phyloP scores from a whole-genome alignment of 2,113 vertebrate genomes.

The Synodontis membranacea region DNA sequence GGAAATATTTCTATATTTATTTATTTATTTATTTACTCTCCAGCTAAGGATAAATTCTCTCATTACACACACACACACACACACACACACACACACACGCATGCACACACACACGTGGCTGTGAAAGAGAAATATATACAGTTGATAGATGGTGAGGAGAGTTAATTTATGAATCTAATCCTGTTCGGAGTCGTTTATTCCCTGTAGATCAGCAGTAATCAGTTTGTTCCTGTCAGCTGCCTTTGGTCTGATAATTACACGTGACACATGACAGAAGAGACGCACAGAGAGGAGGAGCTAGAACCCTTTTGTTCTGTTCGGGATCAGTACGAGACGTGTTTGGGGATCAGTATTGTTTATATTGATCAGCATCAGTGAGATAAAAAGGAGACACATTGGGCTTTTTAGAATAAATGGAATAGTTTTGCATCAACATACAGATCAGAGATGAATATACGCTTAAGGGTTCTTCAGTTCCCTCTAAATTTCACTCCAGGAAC shows the following conservation, averaged over 20 bases:
- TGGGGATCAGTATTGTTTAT: conserved; percentile 4
- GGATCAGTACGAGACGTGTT: not conserved
- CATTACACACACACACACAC: conserved; percentile 32
- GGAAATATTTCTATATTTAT: conserved; percentile 53
- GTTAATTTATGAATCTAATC: conserved; percentile 78
- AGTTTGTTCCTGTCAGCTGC: conserved; percentile 77
- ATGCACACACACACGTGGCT: not conserved
- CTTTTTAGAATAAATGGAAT: not conserved
- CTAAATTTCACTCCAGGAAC: not conserved
- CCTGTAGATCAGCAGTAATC: conserved; percentile 76
- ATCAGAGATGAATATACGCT: not conserved
- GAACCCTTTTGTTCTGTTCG: conserved; percentile 20
- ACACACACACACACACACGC: not conserved
- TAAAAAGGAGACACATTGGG: not conserved
- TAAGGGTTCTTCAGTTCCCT: not conserved
- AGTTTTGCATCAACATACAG: not conserved
- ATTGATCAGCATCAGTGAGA: conserved; percentile 22
- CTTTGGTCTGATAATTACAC: conserved; percentile 73
- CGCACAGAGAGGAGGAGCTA: not conserved
- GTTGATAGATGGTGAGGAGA: conserved; percentile 55
- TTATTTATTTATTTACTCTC: conserved; percentile 72
- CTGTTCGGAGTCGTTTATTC: conserved; percentile 74
- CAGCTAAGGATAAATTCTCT: conserved; percentile 65
- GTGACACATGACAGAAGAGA: conserved; percentile 62
- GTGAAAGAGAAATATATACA: conserved; percentile 52